Percentiles rank a stretch among this genome's conserved stretches.
These are phyloP conservation scores for Larimichthys crocea DNA, from an alignment of 2,113 vertebrate genomes.

Conservation along the genomic window DNA sequence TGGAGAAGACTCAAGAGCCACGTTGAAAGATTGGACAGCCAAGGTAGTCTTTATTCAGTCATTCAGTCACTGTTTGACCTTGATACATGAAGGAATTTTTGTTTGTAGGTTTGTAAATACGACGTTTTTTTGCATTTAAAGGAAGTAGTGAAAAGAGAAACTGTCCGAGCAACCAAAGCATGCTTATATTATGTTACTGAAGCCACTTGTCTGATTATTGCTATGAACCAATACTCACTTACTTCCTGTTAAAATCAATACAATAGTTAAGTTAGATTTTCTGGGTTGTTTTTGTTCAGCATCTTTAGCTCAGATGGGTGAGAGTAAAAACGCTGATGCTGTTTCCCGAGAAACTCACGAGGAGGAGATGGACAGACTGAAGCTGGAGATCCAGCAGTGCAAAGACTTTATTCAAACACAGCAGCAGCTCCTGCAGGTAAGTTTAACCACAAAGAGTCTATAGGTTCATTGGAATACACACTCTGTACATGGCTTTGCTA, in stretches of 20 bases:
- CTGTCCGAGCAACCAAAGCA: background rate
- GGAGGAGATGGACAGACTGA: constrained; percentile 90
- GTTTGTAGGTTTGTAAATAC: background rate
- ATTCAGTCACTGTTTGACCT: background rate
- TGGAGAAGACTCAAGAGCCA: constrained; percentile 96
- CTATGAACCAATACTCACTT: background rate
- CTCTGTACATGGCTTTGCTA: too few relatives aligned
- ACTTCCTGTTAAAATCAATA: background rate
- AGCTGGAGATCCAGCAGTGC: constrained; percentile 93
- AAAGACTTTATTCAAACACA: constrained; percentile 95
- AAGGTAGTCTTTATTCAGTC: constrained; percentile 84
- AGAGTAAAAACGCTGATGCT: constrained; percentile 80
- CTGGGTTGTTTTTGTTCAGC: constrained; percentile 74
- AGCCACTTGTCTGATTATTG: background rate
- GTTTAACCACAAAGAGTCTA: too few relatives aligned
- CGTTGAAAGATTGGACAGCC: constrained; percentile 93
- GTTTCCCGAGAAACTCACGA: constrained; percentile 89
- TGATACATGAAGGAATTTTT: background rate
- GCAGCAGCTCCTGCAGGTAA: constrained; percentile 93
- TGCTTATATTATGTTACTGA: background rate
- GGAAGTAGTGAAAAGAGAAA: background rate
- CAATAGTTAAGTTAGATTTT: background rate
- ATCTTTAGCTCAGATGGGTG: constrained; percentile 83
- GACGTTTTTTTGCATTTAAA: too few relatives aligned
- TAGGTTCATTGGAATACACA: too few relatives aligned